phyloP scores from a whole-genome alignment of 2,113 vertebrate genomes.

The Pleuronectes platessa region DNA sequence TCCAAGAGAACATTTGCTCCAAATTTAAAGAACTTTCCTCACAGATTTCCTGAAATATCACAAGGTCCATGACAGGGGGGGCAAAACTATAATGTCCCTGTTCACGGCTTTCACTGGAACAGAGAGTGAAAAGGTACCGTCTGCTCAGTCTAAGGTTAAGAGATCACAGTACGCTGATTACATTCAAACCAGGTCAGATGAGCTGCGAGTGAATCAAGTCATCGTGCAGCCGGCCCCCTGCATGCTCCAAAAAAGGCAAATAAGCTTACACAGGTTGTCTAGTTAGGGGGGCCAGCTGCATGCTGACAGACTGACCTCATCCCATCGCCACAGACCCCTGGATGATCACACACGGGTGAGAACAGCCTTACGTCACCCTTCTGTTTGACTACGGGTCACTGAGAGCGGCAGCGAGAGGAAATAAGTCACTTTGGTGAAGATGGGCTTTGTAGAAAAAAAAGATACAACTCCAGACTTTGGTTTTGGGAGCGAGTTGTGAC shows the following conservation, averaged over 20 bases:
- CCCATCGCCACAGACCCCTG: conserved; percentile 63
- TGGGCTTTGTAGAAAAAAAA: conserved; percentile 56
- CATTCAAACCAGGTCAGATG: conserved; percentile 61
- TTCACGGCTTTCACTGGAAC: not conserved
- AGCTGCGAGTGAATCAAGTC: conserved; percentile 49
- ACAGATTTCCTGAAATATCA: too few species aligned
- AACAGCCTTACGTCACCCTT: conserved; percentile 69
- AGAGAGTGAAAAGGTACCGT: not conserved
- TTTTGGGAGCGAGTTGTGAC: not conserved
- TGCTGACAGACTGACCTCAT: conserved; percentile 71
- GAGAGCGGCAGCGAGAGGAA: conserved; percentile 47
- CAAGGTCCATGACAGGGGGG: not conserved
- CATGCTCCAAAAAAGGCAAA: conserved; percentile 43
- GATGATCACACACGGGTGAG: conserved; percentile 64
- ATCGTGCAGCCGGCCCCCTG: conserved; percentile 4
- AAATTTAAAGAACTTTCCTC: not conserved
- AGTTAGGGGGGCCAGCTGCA: conserved; percentile 62
- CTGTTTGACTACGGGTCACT: conserved; percentile 40
- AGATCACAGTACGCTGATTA: conserved; percentile 12
- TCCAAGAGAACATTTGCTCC: not conserved
- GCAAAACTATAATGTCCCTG: not conserved
- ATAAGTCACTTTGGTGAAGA: conserved; percentile 62
- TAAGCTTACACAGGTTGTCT: conserved; percentile 60
- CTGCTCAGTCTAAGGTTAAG: conserved; percentile 31
- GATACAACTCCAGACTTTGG: conserved; percentile 45